These are phyloP conservation scores for Erpetoichthys calabaricus DNA, from an alignment of 2,797 vertebrate genomes.

Conservation along the genomic window DNA sequence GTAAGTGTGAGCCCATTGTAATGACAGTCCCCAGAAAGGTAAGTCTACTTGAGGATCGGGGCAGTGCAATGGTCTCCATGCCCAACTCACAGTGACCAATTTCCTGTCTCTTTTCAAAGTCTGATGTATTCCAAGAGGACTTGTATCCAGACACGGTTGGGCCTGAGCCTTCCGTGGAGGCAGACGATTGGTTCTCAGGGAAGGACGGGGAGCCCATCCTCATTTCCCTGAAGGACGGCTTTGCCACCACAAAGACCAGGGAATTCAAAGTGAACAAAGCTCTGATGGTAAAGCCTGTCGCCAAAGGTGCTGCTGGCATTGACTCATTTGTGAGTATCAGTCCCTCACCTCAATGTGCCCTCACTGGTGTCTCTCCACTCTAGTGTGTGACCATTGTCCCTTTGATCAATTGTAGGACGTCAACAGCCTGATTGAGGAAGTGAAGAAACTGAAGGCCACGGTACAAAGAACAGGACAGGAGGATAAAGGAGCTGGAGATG, in stretches of 20 bases:
- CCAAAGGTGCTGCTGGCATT: not conserved
- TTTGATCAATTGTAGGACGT: not conserved
- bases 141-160: slow-evolving; percentile 57
- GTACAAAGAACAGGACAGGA: not conserved
- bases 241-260: slow-evolving; percentile 42
- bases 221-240: slow-evolving; percentile 58
- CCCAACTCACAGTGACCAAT: not conserved
- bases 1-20: slow-evolving; percentile 73
- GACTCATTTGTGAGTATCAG: not conserved
- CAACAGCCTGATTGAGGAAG: not conserved
- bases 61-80: not conserved
- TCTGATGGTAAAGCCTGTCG: slow-evolving; percentile 41
- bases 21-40: slow-evolving; percentile 89
- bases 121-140: slow-evolving; percentile 29
- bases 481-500: not conserved
- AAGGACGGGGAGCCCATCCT: slow-evolving; percentile 41
- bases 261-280: slow-evolving; percentile 64
- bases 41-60: slow-evolving; percentile 11
- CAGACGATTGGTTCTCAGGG: slow-evolving; percentile 54
- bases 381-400: not conserved
- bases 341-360: not conserved
- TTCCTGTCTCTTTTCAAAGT: not conserved
- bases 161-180: slow-evolving; percentile 51
- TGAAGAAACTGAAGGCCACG: not conserved
- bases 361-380: not conserved